phyloP scores from a whole-genome alignment of 2,888 invertebrate species.

The Dichetophora obliterata region DNA sequence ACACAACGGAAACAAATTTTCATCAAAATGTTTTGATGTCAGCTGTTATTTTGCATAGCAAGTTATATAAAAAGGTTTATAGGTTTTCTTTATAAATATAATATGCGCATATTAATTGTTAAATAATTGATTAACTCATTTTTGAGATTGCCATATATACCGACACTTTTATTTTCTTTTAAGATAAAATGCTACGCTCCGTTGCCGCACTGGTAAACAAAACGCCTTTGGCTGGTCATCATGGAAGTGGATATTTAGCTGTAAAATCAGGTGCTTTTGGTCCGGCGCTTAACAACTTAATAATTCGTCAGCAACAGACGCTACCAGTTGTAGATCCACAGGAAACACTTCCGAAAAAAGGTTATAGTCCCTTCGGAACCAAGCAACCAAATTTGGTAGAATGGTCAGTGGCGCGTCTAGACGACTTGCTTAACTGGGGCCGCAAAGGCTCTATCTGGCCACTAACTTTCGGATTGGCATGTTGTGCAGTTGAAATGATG shows the following conservation, averaged over 20 bases:
- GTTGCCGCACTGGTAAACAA: slow-evolving; percentile 58
- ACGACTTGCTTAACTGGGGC: slow-evolving; percentile 96
- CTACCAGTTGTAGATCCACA: slow-evolving; percentile 63
- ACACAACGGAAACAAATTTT: not conserved
- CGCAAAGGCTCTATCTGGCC: slow-evolving; percentile 98
- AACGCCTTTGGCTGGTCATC: slow-evolving; percentile 52
- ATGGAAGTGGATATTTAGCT: slow-evolving; percentile 43
- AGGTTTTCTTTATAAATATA: slow-evolving; percentile 40
- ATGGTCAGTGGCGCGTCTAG: slow-evolving; percentile 89
- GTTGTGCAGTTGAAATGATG: slow-evolving; percentile 99
- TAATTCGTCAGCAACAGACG: slow-evolving; percentile 63
- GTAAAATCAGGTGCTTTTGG: slow-evolving; percentile 45
- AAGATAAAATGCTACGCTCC: slow-evolving; percentile 59
- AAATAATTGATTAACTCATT: not conserved
- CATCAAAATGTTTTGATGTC: slow-evolving; percentile 9
- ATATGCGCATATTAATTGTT: not conserved
- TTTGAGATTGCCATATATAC: not conserved
- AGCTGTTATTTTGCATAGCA: slow-evolving; percentile 43
- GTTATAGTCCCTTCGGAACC: slow-evolving; percentile 70
- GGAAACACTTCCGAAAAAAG: slow-evolving; percentile 72
- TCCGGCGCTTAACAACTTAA: slow-evolving; percentile 48
- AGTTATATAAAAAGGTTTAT: slow-evolving; percentile 60
- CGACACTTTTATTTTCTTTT: not conserved
- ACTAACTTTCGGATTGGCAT: slow-evolving; percentile 97
- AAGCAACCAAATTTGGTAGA: slow-evolving; percentile 81